Base-by-base conservation (phyloP, 2,888 invertebrate species). In the Pyrgus malvae region DNA sequence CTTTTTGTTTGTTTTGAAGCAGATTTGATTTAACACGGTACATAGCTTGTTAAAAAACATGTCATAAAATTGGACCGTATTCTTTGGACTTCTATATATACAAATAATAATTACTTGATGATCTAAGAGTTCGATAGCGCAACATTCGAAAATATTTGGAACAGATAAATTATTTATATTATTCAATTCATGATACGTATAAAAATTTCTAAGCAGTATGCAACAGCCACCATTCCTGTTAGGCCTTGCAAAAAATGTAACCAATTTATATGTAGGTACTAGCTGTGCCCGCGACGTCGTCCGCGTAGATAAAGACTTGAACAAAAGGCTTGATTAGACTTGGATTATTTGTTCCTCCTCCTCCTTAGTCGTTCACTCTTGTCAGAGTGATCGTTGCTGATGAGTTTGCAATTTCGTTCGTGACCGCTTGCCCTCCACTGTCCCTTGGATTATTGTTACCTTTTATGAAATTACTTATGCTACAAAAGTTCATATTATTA, bases 171-270 rank as follows among this genome's bases (percentile, higher is more conserved):
- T 35, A 1, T 0, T n/a, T 5, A 56, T 19, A 8, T 55, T 12
- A 8, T 40, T 2, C 2, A 56, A 16, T 2, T 12, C 8, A 11
- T 21, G 9, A 31, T 23, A 53, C 12, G 25, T 16, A 9, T 21
- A 33, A 3, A 11, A 9, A 12, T 14, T 31, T 19, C 31, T 42
- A 11, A 58, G 16, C 3, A 58, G 6, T 2, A 58, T 58, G 16
- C 61, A 58, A n/a, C 58, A 51, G 0, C 61, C 58, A 2, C 61
- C 61, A 11, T 33, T 25, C 37, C 49, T 49, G n/a, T 48, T 57
- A 9, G 46, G 9, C 16, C 56, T 25, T 9, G 33, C 38, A 29
- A 14, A 55, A n/a, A 19, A 17, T 9, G 57, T 8, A 7, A 49
- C 58, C 16, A 61, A 2, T 19, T 21, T 50, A 29, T 23, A 61